phyloP scores from a whole-genome alignment of 2,888 invertebrate genomes.

The Onthophagus sagittarius region DNA sequence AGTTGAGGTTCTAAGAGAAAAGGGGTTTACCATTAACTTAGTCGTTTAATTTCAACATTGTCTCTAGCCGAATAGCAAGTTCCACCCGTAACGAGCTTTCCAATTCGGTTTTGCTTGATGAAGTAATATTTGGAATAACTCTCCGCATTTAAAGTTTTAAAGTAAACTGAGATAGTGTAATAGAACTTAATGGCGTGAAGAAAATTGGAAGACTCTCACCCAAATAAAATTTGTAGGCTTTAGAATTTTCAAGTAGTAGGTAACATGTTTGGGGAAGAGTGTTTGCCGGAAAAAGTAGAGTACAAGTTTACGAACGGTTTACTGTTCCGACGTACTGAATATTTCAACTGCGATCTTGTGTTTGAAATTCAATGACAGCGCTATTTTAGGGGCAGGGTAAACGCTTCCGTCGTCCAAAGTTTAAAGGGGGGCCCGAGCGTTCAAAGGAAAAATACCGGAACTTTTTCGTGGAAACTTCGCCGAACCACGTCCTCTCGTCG shows the following conservation, averaged over 20 bases:
- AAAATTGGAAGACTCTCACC: background rate
- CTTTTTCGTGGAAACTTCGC: background rate
- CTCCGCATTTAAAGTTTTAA: too few species aligned
- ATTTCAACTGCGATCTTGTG: background rate
- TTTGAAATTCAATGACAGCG: background rate
- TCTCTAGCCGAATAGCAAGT: background rate
- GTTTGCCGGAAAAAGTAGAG: background rate
- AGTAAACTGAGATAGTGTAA: too few species aligned
- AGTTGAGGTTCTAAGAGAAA: background rate
- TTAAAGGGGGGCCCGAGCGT: background rate
- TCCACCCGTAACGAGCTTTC: background rate
- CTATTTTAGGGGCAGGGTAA: background rate
- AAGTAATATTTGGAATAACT: background rate
- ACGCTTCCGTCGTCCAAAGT: background rate
- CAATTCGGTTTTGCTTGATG: background rate
- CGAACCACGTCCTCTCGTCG: background rate
- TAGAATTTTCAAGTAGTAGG: background rate
- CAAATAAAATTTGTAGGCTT: background rate
- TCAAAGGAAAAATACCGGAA: background rate
- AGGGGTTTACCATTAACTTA: background rate
- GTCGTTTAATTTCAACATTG: background rate
- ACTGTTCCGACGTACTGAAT: background rate
- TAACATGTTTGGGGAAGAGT: background rate
- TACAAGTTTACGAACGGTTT: background rate
- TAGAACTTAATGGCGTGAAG: too few species aligned